Evolutionary conservation across 2,113 vertebrate genomes (phyloP), one percentile per base, ranked within the genome.

Genomic region (Murina feae): DNA sequence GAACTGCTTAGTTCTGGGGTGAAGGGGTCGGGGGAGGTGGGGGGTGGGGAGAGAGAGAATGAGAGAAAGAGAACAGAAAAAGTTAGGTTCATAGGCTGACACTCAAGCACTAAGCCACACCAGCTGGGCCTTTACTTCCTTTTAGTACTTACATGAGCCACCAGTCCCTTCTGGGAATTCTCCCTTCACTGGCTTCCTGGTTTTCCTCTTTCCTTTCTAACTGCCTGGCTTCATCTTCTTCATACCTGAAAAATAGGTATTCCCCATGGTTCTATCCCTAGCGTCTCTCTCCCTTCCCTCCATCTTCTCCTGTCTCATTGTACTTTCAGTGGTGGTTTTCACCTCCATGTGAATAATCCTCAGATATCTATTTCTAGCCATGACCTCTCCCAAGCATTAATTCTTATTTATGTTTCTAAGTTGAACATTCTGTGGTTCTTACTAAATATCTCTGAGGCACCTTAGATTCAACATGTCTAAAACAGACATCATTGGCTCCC

Each of bases 341-440:
- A 82, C 68, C 28, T 86, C 75, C 10, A 23, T 82, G 11, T 47
- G 51, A 84, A 47, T 87, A 72, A 55, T 76, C 86, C 68, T 87
- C 6, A 85, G 1, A 39, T 87, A 49, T 6, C 23, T 79, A 23
- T 91, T 84, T 90, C 86, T 82, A 72, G 72, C 39, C 60, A 30
- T 94, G 30, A 86, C 11, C 53, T 89, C 65, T 88, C 23, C 74
- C 83, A 68, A 78, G 10, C 44, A 60, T 87, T 55, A 37, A 35
- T 81, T 89, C 47, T 37, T 84, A 30, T 49, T 86, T 93, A 42
- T 58, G 69, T 91, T 96, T 44, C 76, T 84, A 30, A 95, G 47
- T 55, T 20, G 21, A 55, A 25, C 55, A 21, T 76, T 96, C 17
- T 82, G n/a, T 90, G 60, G 30, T 89, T 80, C 85, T 81, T 93